Percentiles rank a stretch among this genome's conserved stretches.
Evolutionary conservation across 2,113 vertebrate species (phyloP).

Genomic region (Pseudopipra pipra): DNA sequence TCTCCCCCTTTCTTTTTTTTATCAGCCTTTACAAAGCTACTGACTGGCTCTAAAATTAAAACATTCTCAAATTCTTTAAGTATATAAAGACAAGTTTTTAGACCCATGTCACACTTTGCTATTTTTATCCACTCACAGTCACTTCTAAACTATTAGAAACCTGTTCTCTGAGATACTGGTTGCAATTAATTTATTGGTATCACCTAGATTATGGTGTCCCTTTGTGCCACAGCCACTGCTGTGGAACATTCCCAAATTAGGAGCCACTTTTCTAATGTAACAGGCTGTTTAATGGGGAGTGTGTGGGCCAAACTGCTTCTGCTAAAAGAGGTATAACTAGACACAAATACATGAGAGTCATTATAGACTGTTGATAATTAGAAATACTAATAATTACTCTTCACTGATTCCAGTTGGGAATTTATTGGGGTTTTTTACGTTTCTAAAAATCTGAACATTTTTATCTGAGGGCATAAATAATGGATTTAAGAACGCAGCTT

Average conservation of each 20-base stretch:
- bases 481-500: not conserved
- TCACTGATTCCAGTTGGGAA: not conserved
- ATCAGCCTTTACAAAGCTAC: not conserved
- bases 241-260: not conserved
- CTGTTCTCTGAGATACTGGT: not conserved
- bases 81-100: not conserved
- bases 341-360: not conserved
- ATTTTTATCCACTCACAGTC: not conserved
- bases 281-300: not conserved
- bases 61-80: not conserved
- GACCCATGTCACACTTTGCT: not conserved
- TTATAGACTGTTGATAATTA: not conserved
- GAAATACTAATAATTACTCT: not conserved
- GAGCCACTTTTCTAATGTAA: not conserved
- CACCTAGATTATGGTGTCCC: not conserved
- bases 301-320: not conserved
- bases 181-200: not conserved
- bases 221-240: not conserved
- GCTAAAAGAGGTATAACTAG: not conserved
- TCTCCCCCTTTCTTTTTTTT: not conserved
- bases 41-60: not conserved
- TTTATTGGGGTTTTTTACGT: not conserved
- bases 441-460: not conserved
- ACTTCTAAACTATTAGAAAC: not conserved
- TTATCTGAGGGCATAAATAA: conserved; percentile 5